phyloP scores from a whole-genome alignment of 2,113 vertebrate species.

The Andinoacara biseriatus region DNA sequence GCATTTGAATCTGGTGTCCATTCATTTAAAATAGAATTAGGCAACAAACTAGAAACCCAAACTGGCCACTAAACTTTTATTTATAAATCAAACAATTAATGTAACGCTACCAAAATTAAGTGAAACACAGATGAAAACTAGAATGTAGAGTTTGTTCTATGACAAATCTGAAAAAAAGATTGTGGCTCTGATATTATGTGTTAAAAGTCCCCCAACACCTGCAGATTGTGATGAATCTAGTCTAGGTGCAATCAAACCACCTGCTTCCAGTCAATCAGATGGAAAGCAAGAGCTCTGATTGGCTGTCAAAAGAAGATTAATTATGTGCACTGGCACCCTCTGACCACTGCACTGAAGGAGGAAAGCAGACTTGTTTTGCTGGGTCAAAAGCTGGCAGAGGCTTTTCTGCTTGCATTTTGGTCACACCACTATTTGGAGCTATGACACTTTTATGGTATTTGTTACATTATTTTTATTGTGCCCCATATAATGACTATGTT shows the following conservation, averaged over 20 bases:
- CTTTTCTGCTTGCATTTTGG: neutral
- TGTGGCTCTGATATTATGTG: neutral
- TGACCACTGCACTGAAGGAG: neutral
- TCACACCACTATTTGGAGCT: neutral
- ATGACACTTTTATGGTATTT: slow-evolving; percentile 13
- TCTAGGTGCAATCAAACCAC: neutral
- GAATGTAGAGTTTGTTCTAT: neutral
- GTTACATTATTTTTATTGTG: neutral
- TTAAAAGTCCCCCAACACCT: neutral
- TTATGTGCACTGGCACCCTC: rapidly evolving
- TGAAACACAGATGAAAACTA: neutral
- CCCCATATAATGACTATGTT: neutral
- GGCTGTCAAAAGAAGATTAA: slow-evolving; percentile 12
- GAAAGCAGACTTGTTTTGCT: neutral
- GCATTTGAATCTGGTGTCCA: neutral
- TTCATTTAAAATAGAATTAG: neutral
- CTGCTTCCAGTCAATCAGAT: slow-evolving; percentile 16
- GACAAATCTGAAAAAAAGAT: neutral
- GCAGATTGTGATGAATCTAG: neutral
- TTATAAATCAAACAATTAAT: neutral
- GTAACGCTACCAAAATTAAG: neutral
- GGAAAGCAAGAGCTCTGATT: slow-evolving; percentile 7
- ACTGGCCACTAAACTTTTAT: neutral
- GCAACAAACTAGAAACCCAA: neutral
- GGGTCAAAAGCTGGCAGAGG: neutral